Evolutionary conservation across 2,888 invertebrate genomes (phyloP), one percentile per base, ranked within the genome.

Genomic region (Epistrophe grossulariae): DNA sequence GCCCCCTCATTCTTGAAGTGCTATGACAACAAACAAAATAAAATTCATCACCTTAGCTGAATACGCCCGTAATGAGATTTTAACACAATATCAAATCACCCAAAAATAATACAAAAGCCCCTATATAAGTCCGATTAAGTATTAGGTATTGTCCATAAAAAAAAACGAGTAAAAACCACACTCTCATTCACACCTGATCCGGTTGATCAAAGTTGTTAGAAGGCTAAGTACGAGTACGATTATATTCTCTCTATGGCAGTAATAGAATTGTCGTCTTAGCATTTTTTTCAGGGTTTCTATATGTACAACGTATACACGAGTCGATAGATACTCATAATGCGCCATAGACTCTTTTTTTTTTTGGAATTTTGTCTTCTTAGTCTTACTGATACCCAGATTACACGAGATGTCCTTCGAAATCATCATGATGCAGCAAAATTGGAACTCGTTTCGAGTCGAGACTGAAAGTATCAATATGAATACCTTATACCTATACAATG

Each of bases 121-220:
- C 66, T 72, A 24, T 72, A 24, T 24, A 78, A 85, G 78, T 11
- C 78, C 78, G 73, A 64, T 82, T 85, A 85, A 70, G 40, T 50
- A 70, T 1, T 28, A 24, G 24, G 3, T 24, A 59, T 55, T 76
- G 48, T 52, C 13, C 11, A 35, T 15, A 38, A 24, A 43, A 24
- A 72, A 70, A 81, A 9, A 35, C 1, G 8, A 35, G 35, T 35
- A 84, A 72, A 78, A 85, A 78, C 64, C 74, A 74, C 78, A 74
- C 62, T 71, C 81, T 85, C 82, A 85, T 85, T 85, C 82, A 82
- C 85, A 82, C 85, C 85, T 85, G 85, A 85, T 85, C 64, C 64
- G 70, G 52, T 64, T 62, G 68, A 85, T 73, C 81, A 50, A 15
- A 35, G 13, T 19, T 40, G 13, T 19, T 40, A 60, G 43, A 38